phyloP scores from a whole-genome alignment of 2,888 invertebrate species.

The Lithophane leautieri region DNA sequence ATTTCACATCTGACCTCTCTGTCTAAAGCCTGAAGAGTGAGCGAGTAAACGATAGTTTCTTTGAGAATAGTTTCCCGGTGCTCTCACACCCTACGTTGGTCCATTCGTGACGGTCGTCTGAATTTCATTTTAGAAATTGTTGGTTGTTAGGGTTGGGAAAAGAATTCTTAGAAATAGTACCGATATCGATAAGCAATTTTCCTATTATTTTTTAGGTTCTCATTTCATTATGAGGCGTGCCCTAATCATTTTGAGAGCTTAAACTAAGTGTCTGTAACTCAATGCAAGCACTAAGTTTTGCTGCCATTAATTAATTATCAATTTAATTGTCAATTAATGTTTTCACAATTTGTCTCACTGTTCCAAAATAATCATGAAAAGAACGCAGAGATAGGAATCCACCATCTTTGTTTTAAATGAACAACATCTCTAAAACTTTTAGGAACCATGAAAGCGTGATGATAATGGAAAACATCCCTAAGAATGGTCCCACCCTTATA shows the following conservation, averaged over 20 bases:
- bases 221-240: not conserved
- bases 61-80: slow-evolving; percentile 71
- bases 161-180: slow-evolving; percentile 51
- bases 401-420: not conserved
- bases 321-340: not conserved
- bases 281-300: not conserved
- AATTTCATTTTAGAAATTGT: slow-evolving; percentile 80
- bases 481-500: slow-evolving; percentile 8
- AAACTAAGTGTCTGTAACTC: too few species aligned
- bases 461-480: not conserved
- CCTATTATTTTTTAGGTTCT: not conserved
- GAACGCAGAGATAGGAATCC: not conserved
- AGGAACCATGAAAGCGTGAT: not conserved
- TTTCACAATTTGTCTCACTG: not conserved
- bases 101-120: slow-evolving; percentile 83
- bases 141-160: slow-evolving; percentile 67
- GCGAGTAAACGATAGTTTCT: slow-evolving; percentile 56
- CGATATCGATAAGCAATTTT: slow-evolving; percentile 27
- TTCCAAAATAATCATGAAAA: not conserved
- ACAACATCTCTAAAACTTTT: not conserved
- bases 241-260: not conserved
- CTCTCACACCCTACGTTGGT: slow-evolving; percentile 71
- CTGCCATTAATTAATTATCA: not conserved
- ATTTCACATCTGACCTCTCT: slow-evolving; percentile 70
- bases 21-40: slow-evolving; percentile 64